phyloP scores from a whole-genome alignment of 2,113 vertebrate genomes.

The Pantherophis guttatus region DNA sequence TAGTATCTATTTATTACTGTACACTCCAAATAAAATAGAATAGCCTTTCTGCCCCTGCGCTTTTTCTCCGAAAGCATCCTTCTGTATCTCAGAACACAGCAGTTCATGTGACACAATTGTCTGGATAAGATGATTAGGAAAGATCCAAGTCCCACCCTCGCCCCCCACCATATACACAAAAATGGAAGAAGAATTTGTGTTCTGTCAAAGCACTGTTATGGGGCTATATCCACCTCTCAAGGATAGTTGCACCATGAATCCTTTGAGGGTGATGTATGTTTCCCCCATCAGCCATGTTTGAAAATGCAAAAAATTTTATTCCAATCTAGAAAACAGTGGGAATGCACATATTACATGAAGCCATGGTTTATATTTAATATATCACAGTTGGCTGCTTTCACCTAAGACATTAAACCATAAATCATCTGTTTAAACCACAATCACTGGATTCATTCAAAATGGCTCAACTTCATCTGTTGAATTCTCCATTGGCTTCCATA shows the following conservation, averaged over 20 bases:
- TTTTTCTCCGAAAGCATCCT: background rate
- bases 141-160: background rate
- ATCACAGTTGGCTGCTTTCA: background rate
- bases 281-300: background rate
- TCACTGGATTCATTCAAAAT: background rate
- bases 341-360: background rate
- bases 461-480: background rate
- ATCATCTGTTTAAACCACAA: background rate
- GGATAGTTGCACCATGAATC: background rate
- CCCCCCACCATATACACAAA: background rate
- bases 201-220: background rate
- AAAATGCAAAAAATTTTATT: background rate
- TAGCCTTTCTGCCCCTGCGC: background rate
- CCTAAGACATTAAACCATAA: background rate
- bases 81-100: background rate
- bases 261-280: background rate
- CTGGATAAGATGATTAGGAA: background rate
- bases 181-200: background rate
- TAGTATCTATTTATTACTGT: background rate
- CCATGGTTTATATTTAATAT: background rate
- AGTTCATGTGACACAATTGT: background rate
- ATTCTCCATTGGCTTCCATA: background rate
- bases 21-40: background rate
- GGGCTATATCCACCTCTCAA: background rate
- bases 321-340: background rate